Evolutionary conservation across 2,888 invertebrate genomes (phyloP).

Genomic region (Sinodicranocentrus sp.): DNA sequence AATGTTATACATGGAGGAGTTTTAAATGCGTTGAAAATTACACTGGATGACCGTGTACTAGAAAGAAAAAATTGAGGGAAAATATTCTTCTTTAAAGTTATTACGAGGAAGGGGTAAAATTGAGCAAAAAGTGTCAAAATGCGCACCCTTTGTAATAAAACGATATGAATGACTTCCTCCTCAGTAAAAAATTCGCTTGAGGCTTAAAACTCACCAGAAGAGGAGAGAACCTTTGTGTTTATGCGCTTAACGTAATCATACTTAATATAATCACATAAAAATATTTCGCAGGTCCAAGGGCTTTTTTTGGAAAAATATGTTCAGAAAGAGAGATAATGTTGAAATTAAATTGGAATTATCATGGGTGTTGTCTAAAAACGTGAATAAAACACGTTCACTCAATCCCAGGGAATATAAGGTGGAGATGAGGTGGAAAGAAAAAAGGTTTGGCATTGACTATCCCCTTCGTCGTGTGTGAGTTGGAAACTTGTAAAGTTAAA

Average conservation of each 20-base stretch:
- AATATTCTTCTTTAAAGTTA: too few relatives aligned
- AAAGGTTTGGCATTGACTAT: too few relatives aligned
- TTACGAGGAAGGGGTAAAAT: not conserved
- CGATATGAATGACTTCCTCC: not conserved
- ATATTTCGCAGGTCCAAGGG: slow-evolving; percentile 22
- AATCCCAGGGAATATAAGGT: too few relatives aligned
- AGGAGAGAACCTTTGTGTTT: too few relatives aligned
- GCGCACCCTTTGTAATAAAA: not conserved
- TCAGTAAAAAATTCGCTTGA: not conserved
- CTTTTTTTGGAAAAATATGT: slow-evolving; percentile 16
- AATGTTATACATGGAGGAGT: too few relatives aligned
- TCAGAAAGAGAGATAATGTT: slow-evolving; percentile 3
- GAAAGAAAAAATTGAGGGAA: not conserved
- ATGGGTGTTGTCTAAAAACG: slow-evolving; percentile 18
- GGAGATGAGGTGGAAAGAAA: too few relatives aligned
- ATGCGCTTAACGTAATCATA: too few relatives aligned
- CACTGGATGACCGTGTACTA: not conserved
- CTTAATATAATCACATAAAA: too few relatives aligned
- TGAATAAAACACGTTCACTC: slow-evolving; percentile 9
- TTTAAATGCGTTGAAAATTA: too few relatives aligned
- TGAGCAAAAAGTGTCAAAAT: not conserved
- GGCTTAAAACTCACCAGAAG: too few relatives aligned
- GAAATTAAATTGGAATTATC: slow-evolving; percentile 31
- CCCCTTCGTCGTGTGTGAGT: too few relatives aligned
- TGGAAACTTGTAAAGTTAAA: too few relatives aligned